A percentile compares a stretch with the other conserved stretches of the same genome.
Evolutionary conservation across 2,888 invertebrate genomes (phyloP).

Genomic region (Eurytoma adleriae): DNA sequence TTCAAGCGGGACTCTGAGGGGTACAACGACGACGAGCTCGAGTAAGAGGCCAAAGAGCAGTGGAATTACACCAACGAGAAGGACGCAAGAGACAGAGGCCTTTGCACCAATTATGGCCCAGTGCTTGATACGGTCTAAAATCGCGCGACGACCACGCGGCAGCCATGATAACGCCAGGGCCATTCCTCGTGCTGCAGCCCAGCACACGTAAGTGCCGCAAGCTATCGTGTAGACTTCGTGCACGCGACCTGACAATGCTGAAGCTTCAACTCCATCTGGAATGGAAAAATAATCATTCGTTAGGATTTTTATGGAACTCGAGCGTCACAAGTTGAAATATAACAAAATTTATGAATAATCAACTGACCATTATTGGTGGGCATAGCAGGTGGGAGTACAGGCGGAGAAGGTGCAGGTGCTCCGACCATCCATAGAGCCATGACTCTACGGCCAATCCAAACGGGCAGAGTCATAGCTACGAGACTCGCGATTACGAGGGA

Average conservation of each 20-base stretch:
- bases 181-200: conserved; percentile 91
- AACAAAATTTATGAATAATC: background rate
- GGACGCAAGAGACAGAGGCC: conserved; percentile 84
- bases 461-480: conserved; percentile 91
- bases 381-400: conserved; percentile 68
- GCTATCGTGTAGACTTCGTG: conserved; percentile 98
- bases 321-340: no score
- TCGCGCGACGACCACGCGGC: conserved; percentile 90
- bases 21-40: conserved; percentile 94
- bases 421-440: conserved; percentile 91
- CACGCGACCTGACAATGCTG: conserved; percentile 77
- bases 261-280: conserved; percentile 48
- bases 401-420: conserved; percentile 73
- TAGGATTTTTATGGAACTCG: no score
- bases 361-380: conserved; percentile 63
- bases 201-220: conserved; percentile 95
- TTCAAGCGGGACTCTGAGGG: conserved; percentile 92
- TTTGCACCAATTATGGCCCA: conserved; percentile 87
- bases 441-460: conserved; percentile 91
- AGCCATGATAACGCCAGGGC: conserved; percentile 91
- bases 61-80: conserved; percentile 93
- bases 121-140: conserved; percentile 83
- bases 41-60: conserved; percentile 93
- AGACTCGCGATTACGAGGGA: conserved; percentile 92
- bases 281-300: background rate